phyloP scores from a whole-genome alignment of 2,888 invertebrate species.

The Eutolmus rufibarbis region DNA sequence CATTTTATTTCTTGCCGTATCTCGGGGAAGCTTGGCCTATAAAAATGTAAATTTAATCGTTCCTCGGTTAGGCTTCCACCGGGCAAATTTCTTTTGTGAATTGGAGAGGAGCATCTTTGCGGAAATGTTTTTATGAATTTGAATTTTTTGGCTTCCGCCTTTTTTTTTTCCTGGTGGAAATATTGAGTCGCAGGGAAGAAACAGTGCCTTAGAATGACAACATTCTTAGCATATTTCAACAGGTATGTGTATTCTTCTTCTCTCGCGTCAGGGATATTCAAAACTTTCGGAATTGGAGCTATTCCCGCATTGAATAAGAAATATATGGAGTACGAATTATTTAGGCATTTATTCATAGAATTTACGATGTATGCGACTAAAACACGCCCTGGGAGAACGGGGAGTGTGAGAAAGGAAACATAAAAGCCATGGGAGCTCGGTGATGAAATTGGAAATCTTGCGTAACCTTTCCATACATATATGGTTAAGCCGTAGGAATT shows the following conservation, averaged over 20 bases:
- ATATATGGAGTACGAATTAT: constrained; percentile 16
- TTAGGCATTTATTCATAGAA: constrained; percentile 22
- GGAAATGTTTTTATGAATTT: constrained; percentile 33
- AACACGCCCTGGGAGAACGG: neutral
- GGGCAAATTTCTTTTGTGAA: constrained; percentile 35
- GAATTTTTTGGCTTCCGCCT: neutral
- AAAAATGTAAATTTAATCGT: constrained; percentile 43
- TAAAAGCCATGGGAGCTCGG: neutral
- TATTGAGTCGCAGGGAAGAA: neutral
- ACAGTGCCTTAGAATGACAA: constrained; percentile 18
- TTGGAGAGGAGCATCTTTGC: constrained; percentile 28
- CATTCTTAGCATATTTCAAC: constrained; percentile 31
- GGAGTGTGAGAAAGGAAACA: neutral
- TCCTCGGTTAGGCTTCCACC: constrained; percentile 28
- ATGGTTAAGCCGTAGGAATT: neutral
- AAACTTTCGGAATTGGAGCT: neutral
- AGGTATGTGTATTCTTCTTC: neutral
- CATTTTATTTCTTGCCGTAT: neutral
- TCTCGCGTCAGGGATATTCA: neutral
- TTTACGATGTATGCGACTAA: neutral
- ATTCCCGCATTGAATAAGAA: constrained; percentile 6
- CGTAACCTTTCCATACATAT: neutral
- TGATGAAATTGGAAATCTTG: neutral
- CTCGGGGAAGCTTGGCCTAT: neutral
- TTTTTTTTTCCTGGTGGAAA: neutral